A percentile compares a stretch with the other conserved stretches of the same genome.
Evolutionary conservation across 2,888 invertebrate genomes (phyloP).

Genomic region (Nebria salina): DNA sequence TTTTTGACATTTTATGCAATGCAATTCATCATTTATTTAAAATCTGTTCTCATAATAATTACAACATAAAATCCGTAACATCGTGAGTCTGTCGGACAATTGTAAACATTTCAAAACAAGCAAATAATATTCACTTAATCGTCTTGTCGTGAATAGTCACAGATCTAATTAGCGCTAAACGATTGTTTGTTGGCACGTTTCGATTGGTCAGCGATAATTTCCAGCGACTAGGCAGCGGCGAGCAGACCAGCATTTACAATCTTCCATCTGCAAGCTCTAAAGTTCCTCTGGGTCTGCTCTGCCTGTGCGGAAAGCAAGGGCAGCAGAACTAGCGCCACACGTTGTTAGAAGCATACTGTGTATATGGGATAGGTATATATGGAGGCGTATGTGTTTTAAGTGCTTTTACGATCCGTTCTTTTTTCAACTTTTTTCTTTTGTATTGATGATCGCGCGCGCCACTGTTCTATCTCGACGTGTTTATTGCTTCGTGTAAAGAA

Average conservation of each 20-base stretch:
- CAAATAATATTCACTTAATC: conserved; percentile 16
- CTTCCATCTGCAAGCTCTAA: not conserved
- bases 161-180: conserved; percentile 30
- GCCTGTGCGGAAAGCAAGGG: not conserved
- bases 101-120: not conserved
- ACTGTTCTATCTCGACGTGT: conserved; percentile 18
- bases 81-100: not conserved
- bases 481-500: conserved; percentile 5
- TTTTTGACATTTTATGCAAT: too few species aligned
- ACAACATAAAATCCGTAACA: too few species aligned
- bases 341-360: conserved; percentile 8
- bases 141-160: conserved; percentile 19
- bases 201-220: conserved; percentile 24
- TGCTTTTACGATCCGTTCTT: conserved; percentile 2
- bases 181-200: conserved; percentile 30
- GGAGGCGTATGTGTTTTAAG: not conserved
- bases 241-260: not conserved
- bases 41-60: too few species aligned
- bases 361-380: not conserved
- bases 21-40: too few species aligned
- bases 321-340: conserved; percentile 12
- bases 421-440: conserved; percentile 20
- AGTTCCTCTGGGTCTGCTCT: not conserved
- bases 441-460: conserved; percentile 3
- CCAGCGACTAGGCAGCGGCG: conserved; percentile 5